These are phyloP conservation scores for Diaperis boleti DNA, from an alignment of 2,888 invertebrate species.

Conservation along the genomic window DNA sequence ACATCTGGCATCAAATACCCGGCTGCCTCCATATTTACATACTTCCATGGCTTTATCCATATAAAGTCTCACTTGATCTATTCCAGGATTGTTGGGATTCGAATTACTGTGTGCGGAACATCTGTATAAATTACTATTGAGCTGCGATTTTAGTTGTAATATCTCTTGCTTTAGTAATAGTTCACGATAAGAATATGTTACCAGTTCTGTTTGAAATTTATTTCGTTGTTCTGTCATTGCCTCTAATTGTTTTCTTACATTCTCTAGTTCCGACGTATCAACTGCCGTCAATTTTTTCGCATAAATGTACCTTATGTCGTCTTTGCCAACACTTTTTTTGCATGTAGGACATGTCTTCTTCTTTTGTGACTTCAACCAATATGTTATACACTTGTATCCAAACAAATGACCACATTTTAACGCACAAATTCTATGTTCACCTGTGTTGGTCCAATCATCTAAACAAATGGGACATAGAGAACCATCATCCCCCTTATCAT, in stretches of 20 bases:
- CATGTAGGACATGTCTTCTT: slow-evolving; percentile 89
- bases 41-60: slow-evolving; percentile 77
- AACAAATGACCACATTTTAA: slow-evolving; percentile 94
- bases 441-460: slow-evolving; percentile 88
- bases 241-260: slow-evolving; percentile 74
- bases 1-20: slow-evolving; percentile 81
- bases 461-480: slow-evolving; percentile 89
- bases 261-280: slow-evolving; percentile 83
- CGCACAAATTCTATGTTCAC: slow-evolving; percentile 87
- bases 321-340: slow-evolving; percentile 71
- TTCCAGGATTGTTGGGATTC: slow-evolving; percentile 2
- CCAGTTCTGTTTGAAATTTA: slow-evolving; percentile 74
- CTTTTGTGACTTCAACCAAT: slow-evolving; percentile 76
- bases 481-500: slow-evolving; percentile 73
- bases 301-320: slow-evolving; percentile 76
- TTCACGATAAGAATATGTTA: slow-evolving; percentile 65
- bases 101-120: slow-evolving; percentile 4
- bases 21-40: slow-evolving; percentile 78
- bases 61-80: slow-evolving; percentile 64
- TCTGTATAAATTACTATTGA: slow-evolving; percentile 43
- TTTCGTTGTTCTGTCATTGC: slow-evolving; percentile 71
- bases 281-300: slow-evolving; percentile 80
- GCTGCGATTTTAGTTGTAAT: slow-evolving; percentile 53
- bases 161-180: slow-evolving; percentile 65
- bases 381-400: slow-evolving; percentile 82